A percentile compares a stretch with the other conserved stretches of the same genome.
These are phyloP conservation scores for Caligus rogercresseyi DNA, from an alignment of 1,140 invertebrate genomes.

Conservation along the genomic window DNA sequence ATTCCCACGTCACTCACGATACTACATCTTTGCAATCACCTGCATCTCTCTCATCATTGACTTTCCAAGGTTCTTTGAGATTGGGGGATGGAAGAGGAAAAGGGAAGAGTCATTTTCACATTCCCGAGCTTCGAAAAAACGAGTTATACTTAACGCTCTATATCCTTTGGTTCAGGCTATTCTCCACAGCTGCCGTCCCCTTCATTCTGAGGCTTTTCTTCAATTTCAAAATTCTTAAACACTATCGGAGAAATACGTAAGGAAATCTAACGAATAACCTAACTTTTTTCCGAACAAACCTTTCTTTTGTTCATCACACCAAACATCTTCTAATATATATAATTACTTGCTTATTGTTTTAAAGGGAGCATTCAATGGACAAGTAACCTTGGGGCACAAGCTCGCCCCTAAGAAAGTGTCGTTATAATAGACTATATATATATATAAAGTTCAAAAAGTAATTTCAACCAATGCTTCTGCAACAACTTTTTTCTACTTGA, in stretches of 20 bases:
- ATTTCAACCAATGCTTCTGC: too few species aligned
- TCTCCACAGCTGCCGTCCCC: constrained; percentile 4
- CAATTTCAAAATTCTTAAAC: constrained; percentile 4
- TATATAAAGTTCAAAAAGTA: too few species aligned
- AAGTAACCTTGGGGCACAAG: too few species aligned
- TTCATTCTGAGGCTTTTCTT: constrained; percentile 14
- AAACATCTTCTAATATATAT: not conserved
- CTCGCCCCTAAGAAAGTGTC: too few species aligned
- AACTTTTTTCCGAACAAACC: too few species aligned
- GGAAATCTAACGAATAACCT: too few species aligned
- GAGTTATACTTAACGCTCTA: constrained; percentile 8
- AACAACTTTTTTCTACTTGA: too few species aligned
- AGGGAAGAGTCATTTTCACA: not conserved
- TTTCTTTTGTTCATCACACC: too few species aligned
- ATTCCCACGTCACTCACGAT: not conserved
- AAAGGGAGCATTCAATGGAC: too few species aligned
- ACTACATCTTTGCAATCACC: constrained; percentile 5
- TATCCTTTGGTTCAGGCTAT: constrained; percentile 13
- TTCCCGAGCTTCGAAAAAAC: constrained; percentile 6
- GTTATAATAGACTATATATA: too few species aligned
- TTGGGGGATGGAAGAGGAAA: not conserved
- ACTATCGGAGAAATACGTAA: constrained; percentile 11
- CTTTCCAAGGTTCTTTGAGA: constrained; percentile 7
- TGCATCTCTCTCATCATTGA: constrained; percentile 9
- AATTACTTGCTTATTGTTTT: too few species aligned